Base-by-base conservation (phyloP, 2,888 invertebrate species). In the Drosophila merina region DNA sequence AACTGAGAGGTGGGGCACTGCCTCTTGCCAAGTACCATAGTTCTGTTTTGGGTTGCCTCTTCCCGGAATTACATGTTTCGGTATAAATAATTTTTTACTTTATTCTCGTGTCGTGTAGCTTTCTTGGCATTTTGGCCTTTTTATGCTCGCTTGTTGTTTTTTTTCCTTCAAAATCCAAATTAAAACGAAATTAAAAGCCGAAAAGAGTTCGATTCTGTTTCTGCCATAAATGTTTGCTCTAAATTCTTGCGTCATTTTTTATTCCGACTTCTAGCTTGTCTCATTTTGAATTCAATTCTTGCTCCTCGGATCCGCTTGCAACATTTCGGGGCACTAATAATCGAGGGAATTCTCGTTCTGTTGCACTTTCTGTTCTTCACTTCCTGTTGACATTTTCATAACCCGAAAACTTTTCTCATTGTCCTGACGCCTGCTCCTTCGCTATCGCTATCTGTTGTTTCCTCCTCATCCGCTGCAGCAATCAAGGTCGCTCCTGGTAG, bases 361-460 rank as follows among this genome's bases (percentile, higher is more conserved):
- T 54, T 49, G 33, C 47, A 48, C 20, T 66, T 14, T 14, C 14
- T 14, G 14, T 14, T 54, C 44, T 12, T 14, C 10, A n/a, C 36
- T 55, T 52, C 47, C 42, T 42, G 69, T 62, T 68, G 55, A 69
- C 69, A 48, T 62, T 70, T 62, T 68, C 47, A 48, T 40, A 56
- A 51, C 60, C 51, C 30, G 47, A 55, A 69, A 68, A 62, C 50
- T 70, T 60, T 47, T 33, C 64, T 47, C 33, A 64, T 54, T 70
- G 68, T 68, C 55, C 33, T 33, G 38, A 7, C 33, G n/a, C 42
- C 33, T 52, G 9, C 49, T 40, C 12, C 20, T 20, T 38, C 49
- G 14, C 9, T 14, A 30, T 6, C 30, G n/a, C n/a, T 40, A 14
- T 9, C 44, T 31, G 3, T 33, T 26, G n/a, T 12, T 59, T 8